A percentile compares a stretch with the other conserved stretches of the same genome.
These are phyloP conservation scores for Labroides dimidiatus DNA, from an alignment of 2,797 vertebrate species.

Conservation along the genomic window DNA sequence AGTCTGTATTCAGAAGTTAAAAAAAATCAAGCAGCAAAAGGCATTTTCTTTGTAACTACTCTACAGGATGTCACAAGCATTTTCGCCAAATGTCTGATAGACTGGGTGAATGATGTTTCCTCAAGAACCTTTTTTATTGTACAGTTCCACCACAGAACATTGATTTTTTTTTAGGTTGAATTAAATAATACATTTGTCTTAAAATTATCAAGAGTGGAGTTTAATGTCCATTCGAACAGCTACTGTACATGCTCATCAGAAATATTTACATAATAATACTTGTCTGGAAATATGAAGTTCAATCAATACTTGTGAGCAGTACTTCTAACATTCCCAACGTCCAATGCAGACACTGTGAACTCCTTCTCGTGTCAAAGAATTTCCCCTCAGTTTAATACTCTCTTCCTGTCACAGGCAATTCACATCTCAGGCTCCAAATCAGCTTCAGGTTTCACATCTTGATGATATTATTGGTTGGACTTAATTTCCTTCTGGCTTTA, in stretches of 20 bases:
- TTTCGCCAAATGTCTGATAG: neutral
- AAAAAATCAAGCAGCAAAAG: neutral
- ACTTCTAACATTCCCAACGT: neutral
- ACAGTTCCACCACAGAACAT: neutral
- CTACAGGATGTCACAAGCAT: neutral
- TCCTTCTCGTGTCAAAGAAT: constrained; percentile 8
- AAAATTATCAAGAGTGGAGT: no score
- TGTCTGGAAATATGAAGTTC: neutral
- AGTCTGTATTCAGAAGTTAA: neutral
- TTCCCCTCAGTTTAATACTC: neutral
- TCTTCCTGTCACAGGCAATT: neutral
- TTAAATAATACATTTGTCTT: neutral
- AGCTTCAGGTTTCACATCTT: constrained; percentile 6
- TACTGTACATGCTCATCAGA: neutral
- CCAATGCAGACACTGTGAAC: neutral
- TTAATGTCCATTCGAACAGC: no score
- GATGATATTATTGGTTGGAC: constrained; percentile 8
- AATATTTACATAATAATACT: neutral
- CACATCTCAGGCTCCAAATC: neutral
- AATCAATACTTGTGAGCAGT: constrained; percentile 12
- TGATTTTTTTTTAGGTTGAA: neutral
- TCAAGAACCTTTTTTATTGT: no score
- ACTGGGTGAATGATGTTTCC: no score
- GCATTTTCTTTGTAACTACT: neutral
- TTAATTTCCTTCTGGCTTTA: neutral